A percentile compares a stretch with the other conserved stretches of the same genome.
These are phyloP conservation scores for Margaritifera margaritifera DNA, from an alignment of 2,888 invertebrate species.

Conservation along the genomic window DNA sequence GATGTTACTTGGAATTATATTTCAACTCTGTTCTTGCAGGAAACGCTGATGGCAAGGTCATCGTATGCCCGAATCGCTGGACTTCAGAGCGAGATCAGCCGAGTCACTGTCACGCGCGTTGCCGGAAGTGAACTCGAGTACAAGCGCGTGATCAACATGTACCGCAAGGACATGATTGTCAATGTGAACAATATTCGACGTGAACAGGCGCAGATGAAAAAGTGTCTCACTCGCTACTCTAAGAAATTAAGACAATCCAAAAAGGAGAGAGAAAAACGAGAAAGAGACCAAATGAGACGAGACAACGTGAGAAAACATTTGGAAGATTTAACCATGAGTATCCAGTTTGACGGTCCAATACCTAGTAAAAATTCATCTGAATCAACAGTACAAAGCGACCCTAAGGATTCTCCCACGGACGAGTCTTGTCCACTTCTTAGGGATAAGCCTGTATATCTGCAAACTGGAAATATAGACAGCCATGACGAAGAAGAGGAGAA, in stretches of 20 bases:
- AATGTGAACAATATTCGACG: conserved; percentile 46
- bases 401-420: no score
- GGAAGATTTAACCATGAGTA: conserved; percentile 19
- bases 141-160: conserved; percentile 50
- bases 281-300: conserved; percentile 28
- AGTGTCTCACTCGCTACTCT: conserved; percentile 39
- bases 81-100: conserved; percentile 56
- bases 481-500: conserved; percentile 3
- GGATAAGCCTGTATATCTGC: conserved; percentile 16
- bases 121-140: conserved; percentile 57
- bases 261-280: conserved; percentile 33
- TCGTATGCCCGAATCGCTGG: conserved; percentile 56
- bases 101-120: conserved; percentile 53
- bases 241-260: conserved; percentile 41
- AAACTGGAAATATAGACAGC: conserved; percentile 20
- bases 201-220: conserved; percentile 45
- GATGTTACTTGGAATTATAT: no score
- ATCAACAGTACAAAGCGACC: no score
- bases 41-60: conserved; percentile 47
- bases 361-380: no score
- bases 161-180: conserved; percentile 50
- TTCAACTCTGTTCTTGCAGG: conserved; percentile 26
- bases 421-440: conserved; percentile 3
- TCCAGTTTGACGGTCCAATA: no score
- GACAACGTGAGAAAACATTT: conserved; percentile 27